Conservation (phyloP, 2,113 vertebrate genomes). For the Gallinago paraguaiae region DNA sequence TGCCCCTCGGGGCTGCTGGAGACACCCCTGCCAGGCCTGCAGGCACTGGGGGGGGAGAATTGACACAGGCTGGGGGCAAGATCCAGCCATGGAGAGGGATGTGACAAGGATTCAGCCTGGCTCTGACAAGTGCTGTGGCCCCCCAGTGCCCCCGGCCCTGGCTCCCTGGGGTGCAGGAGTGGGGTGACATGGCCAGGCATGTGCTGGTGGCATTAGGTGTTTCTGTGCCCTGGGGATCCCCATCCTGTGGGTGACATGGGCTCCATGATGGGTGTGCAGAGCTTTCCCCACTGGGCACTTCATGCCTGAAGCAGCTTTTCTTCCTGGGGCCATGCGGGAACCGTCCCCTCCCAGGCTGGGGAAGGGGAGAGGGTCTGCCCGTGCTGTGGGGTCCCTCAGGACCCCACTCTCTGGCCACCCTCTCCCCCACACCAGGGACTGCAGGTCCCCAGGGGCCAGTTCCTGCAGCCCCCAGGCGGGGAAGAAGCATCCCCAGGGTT, state of each 20-base stretch:
- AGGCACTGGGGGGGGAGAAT: rapidly evolving
- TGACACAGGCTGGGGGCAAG: not conserved
- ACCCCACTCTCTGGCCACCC: rapidly evolving
- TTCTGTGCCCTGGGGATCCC: too few relatives aligned
- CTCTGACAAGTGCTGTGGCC: not conserved
- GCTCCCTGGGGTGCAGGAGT: not conserved
- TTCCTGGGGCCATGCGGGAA: not conserved
- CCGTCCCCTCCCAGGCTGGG: not conserved
- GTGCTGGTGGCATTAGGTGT: rapidly evolving
- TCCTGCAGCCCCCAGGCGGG: not conserved
- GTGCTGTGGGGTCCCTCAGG: not conserved
- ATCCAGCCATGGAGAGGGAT: rapidly evolving
- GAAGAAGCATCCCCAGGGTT: not conserved
- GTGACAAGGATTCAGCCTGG: not conserved
- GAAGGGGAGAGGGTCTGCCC: not conserved
- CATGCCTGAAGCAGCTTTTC: not conserved
- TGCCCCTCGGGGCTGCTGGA: not conserved
- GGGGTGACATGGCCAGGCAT: rapidly evolving
- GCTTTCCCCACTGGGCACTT: rapidly evolving
- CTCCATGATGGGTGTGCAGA: rapidly evolving
- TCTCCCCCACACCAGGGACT: not conserved
- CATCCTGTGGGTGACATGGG: rapidly evolving
- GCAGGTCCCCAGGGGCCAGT: not conserved
- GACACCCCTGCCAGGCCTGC: not conserved
- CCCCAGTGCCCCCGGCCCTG: not conserved